Percentiles rank a stretch among this genome's conserved stretches.
Conservation (phyloP, 2,797 vertebrate species). For the Chelon labrosus region DNA sequence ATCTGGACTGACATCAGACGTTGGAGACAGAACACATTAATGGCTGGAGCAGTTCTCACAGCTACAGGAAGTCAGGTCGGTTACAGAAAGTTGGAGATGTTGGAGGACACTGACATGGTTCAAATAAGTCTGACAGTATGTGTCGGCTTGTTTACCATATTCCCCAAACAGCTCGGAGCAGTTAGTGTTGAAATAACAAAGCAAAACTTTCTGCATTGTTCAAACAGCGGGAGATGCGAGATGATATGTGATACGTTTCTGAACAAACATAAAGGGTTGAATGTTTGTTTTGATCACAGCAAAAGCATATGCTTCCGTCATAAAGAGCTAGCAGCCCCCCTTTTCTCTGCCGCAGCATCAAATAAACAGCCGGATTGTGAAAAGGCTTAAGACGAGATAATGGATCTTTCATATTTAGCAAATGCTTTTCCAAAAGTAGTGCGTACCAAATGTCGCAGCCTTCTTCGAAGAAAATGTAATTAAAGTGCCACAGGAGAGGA, state of each 20-base stretch:
- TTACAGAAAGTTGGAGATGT: background rate
- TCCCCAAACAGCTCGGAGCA: too few species aligned
- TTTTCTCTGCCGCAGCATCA: background rate
- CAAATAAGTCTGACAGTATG: background rate
- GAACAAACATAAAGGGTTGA: background rate
- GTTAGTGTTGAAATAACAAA: background rate
- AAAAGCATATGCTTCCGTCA: background rate
- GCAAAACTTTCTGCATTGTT: background rate
- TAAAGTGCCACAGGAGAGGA: constrained; percentile 44
- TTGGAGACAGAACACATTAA: too few species aligned
- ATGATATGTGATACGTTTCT: background rate
- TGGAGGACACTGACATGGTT: constrained; percentile 1
- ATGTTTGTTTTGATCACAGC: background rate
- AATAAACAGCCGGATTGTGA: constrained; percentile 7
- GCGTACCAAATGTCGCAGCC: constrained; percentile 33
- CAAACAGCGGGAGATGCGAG: background rate
- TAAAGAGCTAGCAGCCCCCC: background rate
- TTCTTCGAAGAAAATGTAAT: constrained; percentile 48
- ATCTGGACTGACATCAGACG: too few species aligned
- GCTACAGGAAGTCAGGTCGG: too few species aligned
- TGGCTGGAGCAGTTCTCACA: background rate
- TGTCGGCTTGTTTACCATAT: too few species aligned
- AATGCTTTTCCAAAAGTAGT: constrained; percentile 26
- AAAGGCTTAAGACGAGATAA: constrained; percentile 20
- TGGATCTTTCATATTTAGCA: constrained; percentile 15